Evolutionary conservation across 2,888 invertebrate species (phyloP).

Genomic region (Ashinkailepas kermadecensis): DNA sequence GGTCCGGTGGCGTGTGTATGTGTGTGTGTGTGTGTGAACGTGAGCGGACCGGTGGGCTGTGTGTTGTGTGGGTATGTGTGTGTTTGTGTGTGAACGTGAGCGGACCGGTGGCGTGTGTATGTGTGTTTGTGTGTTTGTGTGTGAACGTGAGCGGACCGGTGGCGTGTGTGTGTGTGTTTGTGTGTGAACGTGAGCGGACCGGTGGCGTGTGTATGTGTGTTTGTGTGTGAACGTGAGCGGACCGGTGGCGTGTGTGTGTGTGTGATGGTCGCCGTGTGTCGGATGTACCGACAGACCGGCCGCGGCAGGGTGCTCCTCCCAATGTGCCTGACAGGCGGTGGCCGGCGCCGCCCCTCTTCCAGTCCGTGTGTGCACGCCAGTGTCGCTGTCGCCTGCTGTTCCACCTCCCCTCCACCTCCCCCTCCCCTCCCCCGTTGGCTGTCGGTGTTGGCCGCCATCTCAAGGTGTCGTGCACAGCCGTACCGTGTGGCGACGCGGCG

Average conservation of each 20-base stretch:
- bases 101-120: not conserved
- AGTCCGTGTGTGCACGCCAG: not conserved
- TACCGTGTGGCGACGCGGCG: not conserved
- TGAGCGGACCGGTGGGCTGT: too few species aligned
- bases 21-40: too few species aligned
- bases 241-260: not conserved
- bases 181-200: too few species aligned
- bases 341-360: not conserved
- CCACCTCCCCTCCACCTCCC: not conserved
- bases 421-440: too few species aligned
- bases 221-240: not conserved
- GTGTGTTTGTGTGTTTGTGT: slow-evolving; percentile 10
- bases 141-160: too few species aligned
- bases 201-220: too few species aligned
- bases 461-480: too few species aligned
- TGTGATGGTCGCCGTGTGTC: not conserved
- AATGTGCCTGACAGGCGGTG: not conserved
- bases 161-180: too few species aligned
- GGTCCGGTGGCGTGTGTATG: too few species aligned
- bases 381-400: not conserved
- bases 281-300: not conserved
- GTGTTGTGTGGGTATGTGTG: too few species aligned
- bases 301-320: not conserved
- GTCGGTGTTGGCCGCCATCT: too few species aligned
- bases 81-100: not conserved